phyloP scores from a whole-genome alignment of 2,113 vertebrate genomes.

The Nettapus auritus region DNA sequence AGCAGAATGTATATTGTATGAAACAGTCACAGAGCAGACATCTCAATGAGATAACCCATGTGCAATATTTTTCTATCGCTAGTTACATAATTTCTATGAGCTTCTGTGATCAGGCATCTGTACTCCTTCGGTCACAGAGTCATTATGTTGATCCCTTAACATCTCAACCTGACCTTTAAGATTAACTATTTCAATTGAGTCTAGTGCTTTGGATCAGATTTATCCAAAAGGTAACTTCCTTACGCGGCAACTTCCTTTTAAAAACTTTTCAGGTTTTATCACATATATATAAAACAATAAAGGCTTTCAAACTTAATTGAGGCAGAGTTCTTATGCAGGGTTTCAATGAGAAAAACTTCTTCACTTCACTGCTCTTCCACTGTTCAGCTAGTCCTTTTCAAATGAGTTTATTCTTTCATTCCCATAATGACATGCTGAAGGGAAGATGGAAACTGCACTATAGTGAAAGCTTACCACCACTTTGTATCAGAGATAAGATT shows the following conservation, averaged over 20 bases:
- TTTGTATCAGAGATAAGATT: background rate
- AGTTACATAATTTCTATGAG: background rate
- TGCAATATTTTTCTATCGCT: background rate
- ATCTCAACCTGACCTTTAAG: background rate
- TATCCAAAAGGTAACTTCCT: background rate
- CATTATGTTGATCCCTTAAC: background rate
- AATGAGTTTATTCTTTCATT: background rate
- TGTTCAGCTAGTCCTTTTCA: background rate
- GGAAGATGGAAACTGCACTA: background rate
- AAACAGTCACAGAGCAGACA: background rate
- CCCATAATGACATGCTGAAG: background rate
- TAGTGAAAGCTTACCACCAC: background rate
- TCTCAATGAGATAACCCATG: background rate
- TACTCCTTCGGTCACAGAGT: background rate
- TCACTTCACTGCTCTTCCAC: background rate
- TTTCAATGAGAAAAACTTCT: background rate
- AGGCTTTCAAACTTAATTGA: background rate
- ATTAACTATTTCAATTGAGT: background rate
- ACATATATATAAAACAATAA: background rate
- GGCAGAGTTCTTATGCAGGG: background rate
- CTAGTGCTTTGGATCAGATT: background rate
- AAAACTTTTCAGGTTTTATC: background rate
- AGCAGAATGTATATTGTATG: background rate
- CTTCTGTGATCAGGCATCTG: background rate
- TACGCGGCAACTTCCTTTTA: background rate